A percentile compares a stretch with the other conserved stretches of the same genome.
These are phyloP conservation scores for Cyclophora albipunctata DNA, from an alignment of 2,888 invertebrate genomes.

Conservation along the genomic window DNA sequence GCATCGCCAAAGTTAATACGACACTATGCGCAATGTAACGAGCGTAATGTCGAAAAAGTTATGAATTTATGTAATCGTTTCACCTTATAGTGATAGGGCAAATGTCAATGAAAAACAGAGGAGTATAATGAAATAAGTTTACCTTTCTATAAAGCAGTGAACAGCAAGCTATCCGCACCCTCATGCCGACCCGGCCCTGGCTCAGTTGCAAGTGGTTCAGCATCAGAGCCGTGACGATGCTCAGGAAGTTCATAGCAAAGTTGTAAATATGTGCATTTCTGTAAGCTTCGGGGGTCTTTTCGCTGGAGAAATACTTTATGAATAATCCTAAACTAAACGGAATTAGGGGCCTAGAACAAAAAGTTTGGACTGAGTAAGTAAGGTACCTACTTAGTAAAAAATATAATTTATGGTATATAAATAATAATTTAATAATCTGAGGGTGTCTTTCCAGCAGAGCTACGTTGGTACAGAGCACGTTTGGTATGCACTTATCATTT, in stretches of 20 bases:
- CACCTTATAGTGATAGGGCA: no score
- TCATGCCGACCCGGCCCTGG: constrained; percentile 82
- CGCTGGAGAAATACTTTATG: constrained; percentile 77
- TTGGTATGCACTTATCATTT: no score
- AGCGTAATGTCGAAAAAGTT: no score
- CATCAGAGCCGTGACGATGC: constrained; percentile 75
- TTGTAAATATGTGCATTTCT: constrained; percentile 81
- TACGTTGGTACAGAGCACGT: no score
- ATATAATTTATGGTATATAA: no score
- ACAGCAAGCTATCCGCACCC: constrained; percentile 84
- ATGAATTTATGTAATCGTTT: no score
- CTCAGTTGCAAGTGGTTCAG: constrained; percentile 78
- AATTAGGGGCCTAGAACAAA: constrained; percentile 74
- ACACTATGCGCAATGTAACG: no score
- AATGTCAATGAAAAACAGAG: background rate
- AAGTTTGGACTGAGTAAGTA: background rate
- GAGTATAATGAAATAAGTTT: constrained; percentile 10
- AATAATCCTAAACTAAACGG: constrained; percentile 77
- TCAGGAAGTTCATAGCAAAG: constrained; percentile 74
- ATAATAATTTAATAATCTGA: no score
- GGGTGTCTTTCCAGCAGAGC: no score
- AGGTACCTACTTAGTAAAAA: no score
- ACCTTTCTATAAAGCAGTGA: constrained; percentile 91
- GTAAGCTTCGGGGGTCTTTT: constrained; percentile 58
- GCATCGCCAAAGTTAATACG: no score